Conservation (phyloP, 2,113 vertebrate species). For the Xiphorhynchus elegans region DNA sequence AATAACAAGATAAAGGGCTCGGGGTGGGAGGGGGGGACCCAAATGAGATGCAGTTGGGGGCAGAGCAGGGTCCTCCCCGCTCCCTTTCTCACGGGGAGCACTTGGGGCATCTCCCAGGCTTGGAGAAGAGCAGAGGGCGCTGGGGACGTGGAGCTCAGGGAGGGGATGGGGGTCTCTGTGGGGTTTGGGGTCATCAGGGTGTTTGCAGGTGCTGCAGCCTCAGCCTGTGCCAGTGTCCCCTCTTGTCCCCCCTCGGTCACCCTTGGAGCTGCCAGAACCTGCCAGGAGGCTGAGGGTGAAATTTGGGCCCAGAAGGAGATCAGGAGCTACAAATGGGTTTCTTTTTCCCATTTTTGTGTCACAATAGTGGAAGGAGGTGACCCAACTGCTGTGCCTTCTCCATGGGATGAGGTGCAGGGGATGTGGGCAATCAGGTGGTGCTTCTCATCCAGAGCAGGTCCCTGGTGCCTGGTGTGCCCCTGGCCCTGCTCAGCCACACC, state of each 20-base stretch:
- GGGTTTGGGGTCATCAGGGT: not conserved
- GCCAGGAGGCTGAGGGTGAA: not conserved
- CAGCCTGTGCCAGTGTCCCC: not conserved
- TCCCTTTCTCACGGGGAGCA: constrained; percentile 6
- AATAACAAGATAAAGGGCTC: constrained; percentile 68
- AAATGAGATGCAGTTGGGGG: constrained; percentile 24
- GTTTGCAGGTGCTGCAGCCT: not conserved
- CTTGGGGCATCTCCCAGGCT: not conserved
- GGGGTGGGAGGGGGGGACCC: not conserved
- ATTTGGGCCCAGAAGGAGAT: not conserved
- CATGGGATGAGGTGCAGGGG: accelerated
- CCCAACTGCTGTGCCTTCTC: not conserved
- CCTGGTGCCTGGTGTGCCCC: accelerated
- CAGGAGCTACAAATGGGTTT: accelerated
- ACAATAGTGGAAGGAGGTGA: accelerated
- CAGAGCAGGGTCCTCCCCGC: not conserved
- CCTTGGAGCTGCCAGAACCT: not conserved
- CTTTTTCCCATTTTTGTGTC: accelerated
- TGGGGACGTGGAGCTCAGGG: not conserved
- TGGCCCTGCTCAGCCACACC: not conserved
- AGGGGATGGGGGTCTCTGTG: not conserved
- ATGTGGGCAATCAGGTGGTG: not conserved
- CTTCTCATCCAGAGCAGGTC: not conserved
- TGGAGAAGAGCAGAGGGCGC: accelerated
- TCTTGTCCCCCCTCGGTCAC: accelerated